A percentile compares a stretch with the other conserved stretches of the same genome.
These are phyloP conservation scores for Grammomys dolichurus DNA, from an alignment of 2,113 vertebrate genomes.

Conservation along the genomic window DNA sequence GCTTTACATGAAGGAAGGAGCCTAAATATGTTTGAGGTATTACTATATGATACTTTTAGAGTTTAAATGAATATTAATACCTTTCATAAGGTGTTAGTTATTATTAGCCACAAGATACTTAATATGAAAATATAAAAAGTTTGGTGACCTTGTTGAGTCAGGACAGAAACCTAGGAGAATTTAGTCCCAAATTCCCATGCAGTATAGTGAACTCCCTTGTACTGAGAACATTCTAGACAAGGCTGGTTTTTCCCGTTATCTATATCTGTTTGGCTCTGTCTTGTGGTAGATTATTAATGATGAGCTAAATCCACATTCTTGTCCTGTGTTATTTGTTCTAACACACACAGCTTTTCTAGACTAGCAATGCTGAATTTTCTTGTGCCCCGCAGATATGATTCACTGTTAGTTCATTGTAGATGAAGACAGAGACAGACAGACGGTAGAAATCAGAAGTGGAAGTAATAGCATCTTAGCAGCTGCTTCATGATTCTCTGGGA, in stretches of 20 bases:
- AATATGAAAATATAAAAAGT: conserved; percentile 6
- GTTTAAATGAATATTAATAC: conserved; percentile 5
- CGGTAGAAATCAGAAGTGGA: neutral
- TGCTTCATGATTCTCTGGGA: neutral
- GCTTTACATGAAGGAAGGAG: neutral
- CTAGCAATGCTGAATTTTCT: neutral
- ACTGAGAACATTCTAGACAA: neutral
- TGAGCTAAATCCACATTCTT: neutral
- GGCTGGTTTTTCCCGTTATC: neutral
- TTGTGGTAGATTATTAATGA: neutral
- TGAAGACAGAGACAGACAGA: neutral
- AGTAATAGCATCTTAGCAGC: neutral
- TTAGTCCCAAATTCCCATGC: neutral
- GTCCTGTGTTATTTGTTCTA: neutral
- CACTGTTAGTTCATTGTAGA: neutral
- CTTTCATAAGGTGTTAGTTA: neutral
- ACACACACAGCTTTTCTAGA: neutral
- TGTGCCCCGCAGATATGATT: neutral
- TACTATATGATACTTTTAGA: neutral
- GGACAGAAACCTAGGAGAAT: neutral
- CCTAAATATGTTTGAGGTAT: neutral
- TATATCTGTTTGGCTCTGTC: neutral
- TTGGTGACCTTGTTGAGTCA: neutral
- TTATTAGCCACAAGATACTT: neutral
- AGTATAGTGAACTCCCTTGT: neutral